Conservation (phyloP, 2,888 invertebrate species). For the Chelonus formosanus region DNA sequence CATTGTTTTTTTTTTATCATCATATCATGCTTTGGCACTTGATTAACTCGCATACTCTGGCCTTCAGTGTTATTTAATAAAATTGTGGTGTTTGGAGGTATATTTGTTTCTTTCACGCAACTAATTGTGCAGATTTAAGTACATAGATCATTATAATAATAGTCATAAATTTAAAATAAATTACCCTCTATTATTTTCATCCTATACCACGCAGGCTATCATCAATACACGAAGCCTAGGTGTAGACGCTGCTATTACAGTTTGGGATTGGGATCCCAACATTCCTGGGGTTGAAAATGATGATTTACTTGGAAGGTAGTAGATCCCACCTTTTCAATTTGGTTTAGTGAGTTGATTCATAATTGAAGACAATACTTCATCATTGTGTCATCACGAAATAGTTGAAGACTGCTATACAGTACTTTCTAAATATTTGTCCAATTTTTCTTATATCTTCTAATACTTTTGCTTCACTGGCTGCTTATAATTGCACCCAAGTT, state of each 20-base stretch:
- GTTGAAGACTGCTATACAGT: too few species aligned
- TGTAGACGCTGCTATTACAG: conserved; percentile 77
- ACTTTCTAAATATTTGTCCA: too few species aligned
- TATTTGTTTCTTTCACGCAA: neutral
- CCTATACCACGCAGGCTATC: conserved; percentile 70
- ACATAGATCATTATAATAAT: neutral
- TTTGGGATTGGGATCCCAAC: conserved; percentile 87
- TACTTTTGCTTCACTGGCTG: neutral
- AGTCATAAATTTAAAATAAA: neutral
- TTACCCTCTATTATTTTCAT: conserved; percentile 31
- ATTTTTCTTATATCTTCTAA: neutral
- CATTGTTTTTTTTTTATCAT: conserved; percentile 7
- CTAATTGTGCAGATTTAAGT: too few species aligned
- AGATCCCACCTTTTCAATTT: conserved; percentile 37
- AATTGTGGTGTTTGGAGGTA: neutral
- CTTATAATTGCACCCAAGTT: neutral
- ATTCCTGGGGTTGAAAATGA: conserved; percentile 80
- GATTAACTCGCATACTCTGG: too few species aligned
- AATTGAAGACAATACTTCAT: neutral
- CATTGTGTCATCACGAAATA: too few species aligned
- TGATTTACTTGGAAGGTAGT: conserved; percentile 85
- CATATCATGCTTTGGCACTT: conserved; percentile 5
- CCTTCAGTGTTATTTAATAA: too few species aligned
- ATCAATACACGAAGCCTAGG: conserved; percentile 76
- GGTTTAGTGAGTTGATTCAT: conserved; percentile 17